Conservation (phyloP, 2,888 invertebrate species). For the Synanthedon myopaeformis region DNA sequence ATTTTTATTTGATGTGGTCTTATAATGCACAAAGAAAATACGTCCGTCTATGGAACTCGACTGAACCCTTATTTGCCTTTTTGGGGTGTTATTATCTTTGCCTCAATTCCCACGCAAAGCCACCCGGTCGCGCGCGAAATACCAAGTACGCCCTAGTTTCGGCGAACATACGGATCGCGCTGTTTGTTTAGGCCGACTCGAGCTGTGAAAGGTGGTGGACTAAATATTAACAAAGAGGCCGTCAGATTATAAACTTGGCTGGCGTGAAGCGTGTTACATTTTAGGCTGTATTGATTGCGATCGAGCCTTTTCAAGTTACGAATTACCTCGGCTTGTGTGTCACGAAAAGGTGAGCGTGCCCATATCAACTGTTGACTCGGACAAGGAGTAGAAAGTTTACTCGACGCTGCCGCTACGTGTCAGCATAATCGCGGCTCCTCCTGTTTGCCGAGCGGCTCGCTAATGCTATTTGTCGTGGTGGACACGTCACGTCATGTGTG, state of each 20-base stretch:
- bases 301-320: background rate
- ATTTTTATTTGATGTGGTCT: slow-evolving; percentile 40
- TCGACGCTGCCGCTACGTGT: slow-evolving; percentile 22
- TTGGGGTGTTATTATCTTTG: slow-evolving; percentile 59
- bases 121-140: slow-evolving; percentile 61
- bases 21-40: slow-evolving; percentile 60
- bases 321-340: too few species aligned
- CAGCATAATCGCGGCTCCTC: slow-evolving; percentile 48
- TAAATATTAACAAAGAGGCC: slow-evolving; percentile 48
- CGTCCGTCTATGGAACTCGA: slow-evolving; percentile 52
- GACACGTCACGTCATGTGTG: slow-evolving; percentile 46
- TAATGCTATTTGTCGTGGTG: slow-evolving; percentile 58
- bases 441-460: slow-evolving; percentile 53
- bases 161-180: slow-evolving; percentile 46
- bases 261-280: slow-evolving; percentile 27
- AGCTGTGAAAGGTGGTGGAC: slow-evolving; percentile 51
- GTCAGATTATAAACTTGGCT: slow-evolving; percentile 37
- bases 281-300: slow-evolving; percentile 18
- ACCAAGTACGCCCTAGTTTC: slow-evolving; percentile 68
- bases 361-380: slow-evolving; percentile 33
- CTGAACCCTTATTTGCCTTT: slow-evolving; percentile 64
- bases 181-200: slow-evolving; percentile 61
- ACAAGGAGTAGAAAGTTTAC: slow-evolving; percentile 29
- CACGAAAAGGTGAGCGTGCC: slow-evolving; percentile 19
- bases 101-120: slow-evolving; percentile 60